Evolutionary conservation across 2,113 vertebrate genomes (phyloP).

Genomic region (Vulpes vulpes): DNA sequence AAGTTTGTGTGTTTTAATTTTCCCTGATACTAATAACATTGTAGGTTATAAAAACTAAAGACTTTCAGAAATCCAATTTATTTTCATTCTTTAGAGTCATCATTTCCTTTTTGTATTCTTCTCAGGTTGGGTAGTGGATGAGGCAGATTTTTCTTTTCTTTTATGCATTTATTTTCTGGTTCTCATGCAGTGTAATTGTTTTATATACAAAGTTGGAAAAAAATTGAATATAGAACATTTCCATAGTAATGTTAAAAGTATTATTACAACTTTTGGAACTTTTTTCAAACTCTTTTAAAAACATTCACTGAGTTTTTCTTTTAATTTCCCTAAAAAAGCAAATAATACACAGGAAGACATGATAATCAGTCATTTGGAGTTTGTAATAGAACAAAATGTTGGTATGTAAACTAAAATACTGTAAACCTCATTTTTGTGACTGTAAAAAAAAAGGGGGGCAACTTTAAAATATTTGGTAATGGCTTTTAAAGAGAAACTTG

Average conservation of each 20-base stretch:
- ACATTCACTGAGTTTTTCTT: background rate
- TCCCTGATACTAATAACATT: constrained; percentile 48
- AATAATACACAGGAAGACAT: background rate
- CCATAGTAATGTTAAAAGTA: background rate
- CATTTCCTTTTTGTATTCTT: constrained; percentile 38
- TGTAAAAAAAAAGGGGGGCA: background rate
- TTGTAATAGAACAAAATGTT: background rate
- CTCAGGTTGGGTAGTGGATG: background rate
- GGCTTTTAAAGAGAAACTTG: background rate
- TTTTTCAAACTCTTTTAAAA: background rate
- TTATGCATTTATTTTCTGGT: background rate
- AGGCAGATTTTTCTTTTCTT: background rate
- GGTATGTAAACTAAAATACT: background rate
- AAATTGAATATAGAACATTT: background rate
- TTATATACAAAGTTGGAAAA: background rate
- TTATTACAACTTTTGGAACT: background rate
- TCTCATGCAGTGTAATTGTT: background rate
- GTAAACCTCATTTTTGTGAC: background rate
- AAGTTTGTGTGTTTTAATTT: constrained; percentile 68
- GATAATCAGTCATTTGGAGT: background rate
- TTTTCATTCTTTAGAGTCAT: constrained; percentile 56
- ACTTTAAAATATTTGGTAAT: constrained; percentile 19
- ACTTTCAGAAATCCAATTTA: constrained; percentile 73
- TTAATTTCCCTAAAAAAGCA: constrained; percentile 13
- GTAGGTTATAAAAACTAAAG: constrained; percentile 69